Evolutionary conservation across 1,140 invertebrate genomes (phyloP).

Genomic region (Dufourea novaeangliae): DNA sequence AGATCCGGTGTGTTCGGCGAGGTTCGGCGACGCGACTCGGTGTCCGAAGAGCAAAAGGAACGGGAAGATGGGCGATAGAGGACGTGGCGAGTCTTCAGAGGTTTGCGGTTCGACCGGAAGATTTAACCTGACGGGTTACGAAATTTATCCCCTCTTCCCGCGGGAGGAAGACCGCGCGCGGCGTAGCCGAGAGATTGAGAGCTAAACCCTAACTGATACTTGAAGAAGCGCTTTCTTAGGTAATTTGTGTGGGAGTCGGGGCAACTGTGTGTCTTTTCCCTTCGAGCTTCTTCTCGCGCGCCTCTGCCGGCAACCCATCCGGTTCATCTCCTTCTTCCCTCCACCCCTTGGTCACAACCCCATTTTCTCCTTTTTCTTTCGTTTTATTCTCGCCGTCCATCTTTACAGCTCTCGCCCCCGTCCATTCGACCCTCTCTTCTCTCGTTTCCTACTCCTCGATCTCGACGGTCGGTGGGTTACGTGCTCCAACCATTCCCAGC

Average conservation of each 20-base stretch:
- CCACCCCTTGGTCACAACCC: neutral
- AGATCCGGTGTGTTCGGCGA: conserved; percentile 24
- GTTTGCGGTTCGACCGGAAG: conserved; percentile 41
- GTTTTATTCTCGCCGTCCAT: conserved; percentile 33
- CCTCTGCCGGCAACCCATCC: conserved; percentile 6
- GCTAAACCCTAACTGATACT: conserved; percentile 70
- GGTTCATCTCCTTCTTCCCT: neutral
- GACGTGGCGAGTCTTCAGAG: conserved; percentile 32
- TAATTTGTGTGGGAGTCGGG: conserved; percentile 74
- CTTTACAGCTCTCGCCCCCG: conserved; percentile 45
- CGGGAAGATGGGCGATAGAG: conserved; percentile 49
- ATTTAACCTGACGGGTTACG: conserved; percentile 57
- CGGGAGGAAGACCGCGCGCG: conserved; percentile 24
- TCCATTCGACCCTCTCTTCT: conserved; percentile 39
- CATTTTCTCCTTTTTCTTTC: conserved; percentile 13
- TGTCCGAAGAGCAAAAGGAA: neutral
- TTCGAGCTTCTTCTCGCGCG: conserved; percentile 17
- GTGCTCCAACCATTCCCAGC: conserved; percentile 29
- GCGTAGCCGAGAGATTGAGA: conserved; percentile 62
- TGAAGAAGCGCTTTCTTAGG: conserved; percentile 59
- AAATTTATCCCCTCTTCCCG: conserved; percentile 64
- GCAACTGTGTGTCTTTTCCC: conserved; percentile 66
- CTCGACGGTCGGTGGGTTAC: conserved; percentile 40
- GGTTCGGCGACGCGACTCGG: conserved; percentile 12
- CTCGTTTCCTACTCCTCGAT: conserved; percentile 46